Evolutionary conservation across 2,888 invertebrate genomes (phyloP).

Genomic region (Cosmopolites sordidus): DNA sequence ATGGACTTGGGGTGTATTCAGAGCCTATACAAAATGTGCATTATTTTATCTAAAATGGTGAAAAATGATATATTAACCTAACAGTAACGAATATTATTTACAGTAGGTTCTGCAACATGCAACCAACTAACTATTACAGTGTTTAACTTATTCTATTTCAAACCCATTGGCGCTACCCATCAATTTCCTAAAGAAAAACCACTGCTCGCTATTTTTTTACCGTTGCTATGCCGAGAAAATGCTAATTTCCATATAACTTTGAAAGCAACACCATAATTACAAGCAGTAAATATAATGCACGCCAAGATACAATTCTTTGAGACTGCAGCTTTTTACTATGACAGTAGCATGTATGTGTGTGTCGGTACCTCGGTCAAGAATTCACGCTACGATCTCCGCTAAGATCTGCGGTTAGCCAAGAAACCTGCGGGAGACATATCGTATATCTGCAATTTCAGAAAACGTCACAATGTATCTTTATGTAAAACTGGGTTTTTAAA

Average conservation of each 20-base stretch:
- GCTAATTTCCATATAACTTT: background rate
- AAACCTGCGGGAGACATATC: too few species aligned
- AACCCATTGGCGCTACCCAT: background rate
- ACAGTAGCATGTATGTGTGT: background rate
- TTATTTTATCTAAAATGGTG: too few species aligned
- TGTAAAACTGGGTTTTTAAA: too few species aligned
- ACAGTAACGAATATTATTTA: background rate
- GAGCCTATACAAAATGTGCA: too few species aligned
- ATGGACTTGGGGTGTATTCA: too few species aligned
- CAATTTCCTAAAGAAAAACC: background rate
- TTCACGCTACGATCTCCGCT: too few species aligned
- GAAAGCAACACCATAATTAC: constrained; percentile 2
- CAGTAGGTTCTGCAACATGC: background rate
- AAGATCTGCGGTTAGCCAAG: too few species aligned
- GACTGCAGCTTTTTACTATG: background rate
- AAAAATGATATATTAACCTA: background rate
- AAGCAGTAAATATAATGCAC: background rate
- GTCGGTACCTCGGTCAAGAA: too few species aligned
- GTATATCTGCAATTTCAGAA: too few species aligned
- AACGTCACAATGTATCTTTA: too few species aligned
- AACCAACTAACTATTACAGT: background rate
- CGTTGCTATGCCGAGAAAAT: background rate
- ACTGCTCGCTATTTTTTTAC: background rate
- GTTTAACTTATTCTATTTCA: background rate
- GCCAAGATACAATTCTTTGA: background rate